phyloP scores from a whole-genome alignment of 2,113 vertebrate species.

The Orientallactaga bullata region DNA sequence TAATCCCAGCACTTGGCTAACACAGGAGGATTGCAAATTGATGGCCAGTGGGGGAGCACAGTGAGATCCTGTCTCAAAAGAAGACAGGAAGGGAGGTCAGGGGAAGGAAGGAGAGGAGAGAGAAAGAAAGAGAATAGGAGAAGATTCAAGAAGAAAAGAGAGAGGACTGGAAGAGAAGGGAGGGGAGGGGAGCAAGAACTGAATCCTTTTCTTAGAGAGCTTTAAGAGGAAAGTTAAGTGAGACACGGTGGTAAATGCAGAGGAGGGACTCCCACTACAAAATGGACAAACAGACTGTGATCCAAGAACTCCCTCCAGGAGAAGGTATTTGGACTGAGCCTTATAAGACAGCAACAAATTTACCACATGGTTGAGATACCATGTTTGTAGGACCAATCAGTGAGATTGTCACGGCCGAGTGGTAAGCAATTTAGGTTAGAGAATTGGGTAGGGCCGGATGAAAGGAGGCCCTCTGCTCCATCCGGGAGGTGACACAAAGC shows the following conservation, averaged over 20 bases:
- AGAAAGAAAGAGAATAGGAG: no score
- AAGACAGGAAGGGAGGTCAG: background rate
- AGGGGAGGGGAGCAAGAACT: no score
- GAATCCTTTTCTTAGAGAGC: background rate
- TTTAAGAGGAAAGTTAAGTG: slow-evolving; percentile 25
- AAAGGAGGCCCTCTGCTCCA: background rate
- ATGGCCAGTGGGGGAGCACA: background rate
- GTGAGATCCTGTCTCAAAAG: background rate
- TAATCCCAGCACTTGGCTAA: background rate
- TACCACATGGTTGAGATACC: background rate
- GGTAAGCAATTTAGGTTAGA: background rate
- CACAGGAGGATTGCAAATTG: background rate
- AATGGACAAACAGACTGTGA: background rate
- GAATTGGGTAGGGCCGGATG: background rate
- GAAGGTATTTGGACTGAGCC: background rate
- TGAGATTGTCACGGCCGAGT: background rate
- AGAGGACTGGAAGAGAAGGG: no score
- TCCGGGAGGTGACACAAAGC: background rate
- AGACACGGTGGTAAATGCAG: no score
- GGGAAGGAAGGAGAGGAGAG: no score
- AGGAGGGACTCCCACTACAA: background rate
- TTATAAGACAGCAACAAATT: background rate
- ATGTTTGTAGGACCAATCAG: background rate
- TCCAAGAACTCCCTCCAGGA: background rate
- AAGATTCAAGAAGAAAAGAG: no score